phyloP scores from a whole-genome alignment of 2,888 invertebrate species.

The Hydrotaea cyrtoneurina region DNA sequence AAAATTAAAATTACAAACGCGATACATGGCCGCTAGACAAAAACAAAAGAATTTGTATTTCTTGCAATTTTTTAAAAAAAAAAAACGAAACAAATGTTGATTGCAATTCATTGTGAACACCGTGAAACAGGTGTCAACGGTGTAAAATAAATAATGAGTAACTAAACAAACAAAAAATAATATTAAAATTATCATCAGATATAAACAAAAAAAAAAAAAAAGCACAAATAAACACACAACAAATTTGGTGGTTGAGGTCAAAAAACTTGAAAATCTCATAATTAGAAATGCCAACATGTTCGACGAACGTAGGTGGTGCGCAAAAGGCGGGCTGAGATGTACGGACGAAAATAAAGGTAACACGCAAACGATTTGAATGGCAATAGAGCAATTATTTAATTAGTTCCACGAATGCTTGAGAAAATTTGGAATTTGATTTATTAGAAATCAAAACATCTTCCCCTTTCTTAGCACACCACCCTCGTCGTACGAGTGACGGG shows the following conservation, averaged over 20 bases:
- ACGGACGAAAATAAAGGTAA: too few species aligned
- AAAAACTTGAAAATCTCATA: constrained; percentile 18
- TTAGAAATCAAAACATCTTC: too few species aligned
- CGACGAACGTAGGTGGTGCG: too few species aligned
- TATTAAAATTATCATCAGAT: neutral
- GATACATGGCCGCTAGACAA: neutral
- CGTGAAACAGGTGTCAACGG: constrained; percentile 22
- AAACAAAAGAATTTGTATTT: constrained; percentile 21
- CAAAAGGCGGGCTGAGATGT: neutral
- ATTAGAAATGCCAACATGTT: constrained; percentile 50
- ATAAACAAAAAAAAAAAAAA: neutral
- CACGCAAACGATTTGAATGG: neutral
- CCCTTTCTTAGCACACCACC: neutral
- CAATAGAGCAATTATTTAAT: neutral
- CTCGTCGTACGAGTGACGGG: neutral
- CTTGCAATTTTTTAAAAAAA: neutral
- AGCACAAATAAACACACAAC: neutral
- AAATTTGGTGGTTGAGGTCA: constrained; percentile 20
- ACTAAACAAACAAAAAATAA: neutral
- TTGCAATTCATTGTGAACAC: constrained; percentile 13
- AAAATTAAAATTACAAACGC: neutral
- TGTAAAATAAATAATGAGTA: constrained; percentile 13
- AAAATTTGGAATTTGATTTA: too few species aligned
- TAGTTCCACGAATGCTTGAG: too few species aligned
- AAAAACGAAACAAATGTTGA: neutral